Base-by-base conservation (phyloP, 2,888 invertebrate species). In the Nysson spinosus region DNA sequence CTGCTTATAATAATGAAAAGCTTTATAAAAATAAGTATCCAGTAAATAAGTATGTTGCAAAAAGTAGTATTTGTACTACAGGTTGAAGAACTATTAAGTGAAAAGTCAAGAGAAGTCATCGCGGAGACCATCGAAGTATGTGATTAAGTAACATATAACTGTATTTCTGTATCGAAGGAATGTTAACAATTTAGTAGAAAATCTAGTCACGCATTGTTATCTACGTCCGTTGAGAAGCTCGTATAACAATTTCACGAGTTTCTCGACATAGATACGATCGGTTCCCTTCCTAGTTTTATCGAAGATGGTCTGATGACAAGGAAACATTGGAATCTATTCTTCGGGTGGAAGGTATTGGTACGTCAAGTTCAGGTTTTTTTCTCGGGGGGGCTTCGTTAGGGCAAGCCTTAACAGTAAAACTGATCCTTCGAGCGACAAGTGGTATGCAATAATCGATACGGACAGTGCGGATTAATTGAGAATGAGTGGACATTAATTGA, bases 401-500 rank as follows among this genome's bases (percentile, higher is more conserved):
- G 19, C 68, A 42, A 56, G 62, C 67, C 55, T 73, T 66, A 72
- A 73, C 63, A 54, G 69, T 72, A 70, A 65, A 47, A 42, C 67
- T 37, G 70, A 70, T 70, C 66, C 67, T 42, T 43, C 52, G 55
- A 73, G 71, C 73, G 73, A 78, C 78, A 79, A 70, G 66, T 72
- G 63, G 72, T 69, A 69, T 75, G 72, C 75, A 80, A 80, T 83
- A 83, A 82, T 83, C 82, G 80, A 76, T 79, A 78, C 74, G 71
- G 79, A 81, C 80, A 77, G 75, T 63, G 73, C 77, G 73, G 80
- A 81, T 83, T 83, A 83, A 83, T 83, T 83, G 81, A 79, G 78
- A 78, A 81, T 77, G 79, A 78, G 77, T 76, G 76, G 73, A 77
- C 81, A 83, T 83, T 83, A 83, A 83, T 82, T 80, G 80, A 80